Base-by-base conservation (phyloP, 1,140 invertebrate genomes). In the Mamestra configurata region DNA sequence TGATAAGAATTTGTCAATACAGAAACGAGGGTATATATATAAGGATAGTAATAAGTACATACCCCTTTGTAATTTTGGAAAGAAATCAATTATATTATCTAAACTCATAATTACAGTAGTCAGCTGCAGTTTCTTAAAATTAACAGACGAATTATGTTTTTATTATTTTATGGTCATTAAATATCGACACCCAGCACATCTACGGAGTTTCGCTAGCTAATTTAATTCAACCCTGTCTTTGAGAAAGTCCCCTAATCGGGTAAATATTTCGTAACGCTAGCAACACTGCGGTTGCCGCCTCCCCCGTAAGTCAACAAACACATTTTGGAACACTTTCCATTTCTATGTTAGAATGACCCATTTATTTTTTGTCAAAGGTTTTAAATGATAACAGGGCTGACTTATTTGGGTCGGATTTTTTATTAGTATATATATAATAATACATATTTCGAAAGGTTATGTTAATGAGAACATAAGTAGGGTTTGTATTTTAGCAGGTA, bases 221-320 rank as follows among this genome's bases (percentile, higher is more conserved):
- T 66, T n/a, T n/a, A n/a, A 11, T n/a, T 15, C 8, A 24, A 51
- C 5, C 2, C 20, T 31, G 27, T 31, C 0, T 0, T 18, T 20
- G 2, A 13, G 15, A 43, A 22, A 40, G 24, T 31, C 22, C 72
- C 31, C 15, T n/a, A 24, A 15, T 8, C 4, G 10, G 5, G 51
- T 18, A 61, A 57, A 24, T 6, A 1, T 10, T n/a, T 27, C 6
- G 35, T 24, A 51, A 4, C 10, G 18, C 37, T 75, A 43, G 73
- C 73, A 76, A 76, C 73, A 76, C 73, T 13, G 57, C 57, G 57
- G 46, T 76, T 68, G 8, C 64, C 73, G 57, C 40, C 57, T 22
- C 73, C 22, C 72, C 43, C 24, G 1, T 53, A 40, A 55, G 55
- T 59, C 20, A 59, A 75, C 71, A 75, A 59, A 57, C 37, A 76